Evolutionary conservation across 1,140 invertebrate species (phyloP), one percentile per base, ranked within the genome.

Genomic region (Phymorhynchus buccinoides): DNA sequence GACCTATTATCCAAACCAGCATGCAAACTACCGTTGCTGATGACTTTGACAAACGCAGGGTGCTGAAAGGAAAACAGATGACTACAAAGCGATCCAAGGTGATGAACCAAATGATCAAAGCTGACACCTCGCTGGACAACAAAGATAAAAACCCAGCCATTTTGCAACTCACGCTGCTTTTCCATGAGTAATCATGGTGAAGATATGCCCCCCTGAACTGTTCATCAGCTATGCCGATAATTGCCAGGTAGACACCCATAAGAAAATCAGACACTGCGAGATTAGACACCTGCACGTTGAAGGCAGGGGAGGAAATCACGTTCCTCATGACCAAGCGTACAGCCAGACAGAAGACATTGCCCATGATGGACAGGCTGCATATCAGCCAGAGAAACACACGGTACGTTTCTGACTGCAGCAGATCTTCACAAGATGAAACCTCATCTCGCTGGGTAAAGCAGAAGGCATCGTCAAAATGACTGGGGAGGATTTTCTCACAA

Each of bases 231-330:
- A 85, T 37, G 6, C 88, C 90, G 42, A 91, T 90, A 7, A 91
- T 88, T 3, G 88, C 35, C 39, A 92, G 52, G 78, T 92, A 91
- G 16, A 92, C 62, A 3, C 91, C 91, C 91, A 91, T 92, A n/a
- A 91, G 37, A 32, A 91, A 85, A 66, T 92, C 90, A n/a, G 90
- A 86, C 6, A 89, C 14, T 42, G 86, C 82, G 14, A 92, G 83
- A 84, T 89, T 91, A 4, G 87, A 83, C 3, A 90, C 83, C 14
- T 90, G 88, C 7, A 85, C 62, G 0, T 86, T 84, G 37, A 87
- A 86, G 12, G 42, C 80, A 16, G 39, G 78, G 6, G 52, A 68
- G 1, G 35, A 27, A 30, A 68, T 68, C 41, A 9, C 32, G 22
- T 73, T 32, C 44, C 71, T 18, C 18, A 27, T 42, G 42, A 79